These are phyloP conservation scores for Lasioglossum vierecki DNA, from an alignment of 2,888 invertebrate genomes.

Conservation along the genomic window DNA sequence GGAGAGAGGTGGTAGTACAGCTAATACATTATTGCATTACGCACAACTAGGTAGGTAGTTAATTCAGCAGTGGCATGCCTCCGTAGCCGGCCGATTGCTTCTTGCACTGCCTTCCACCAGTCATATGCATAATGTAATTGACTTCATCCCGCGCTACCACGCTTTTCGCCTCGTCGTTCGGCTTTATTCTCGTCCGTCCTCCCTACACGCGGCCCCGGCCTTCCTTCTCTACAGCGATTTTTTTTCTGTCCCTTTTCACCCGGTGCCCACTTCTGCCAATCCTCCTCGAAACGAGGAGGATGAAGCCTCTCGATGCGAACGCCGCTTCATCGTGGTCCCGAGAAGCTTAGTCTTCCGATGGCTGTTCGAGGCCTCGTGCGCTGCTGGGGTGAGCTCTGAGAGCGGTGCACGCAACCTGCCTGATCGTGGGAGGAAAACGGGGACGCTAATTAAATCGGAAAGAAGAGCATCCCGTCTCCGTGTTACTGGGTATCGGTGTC, in stretches of 20 bases:
- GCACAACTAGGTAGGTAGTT: constrained; percentile 81
- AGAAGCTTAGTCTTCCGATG: background rate
- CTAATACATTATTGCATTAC: constrained; percentile 81
- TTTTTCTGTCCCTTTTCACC: constrained; percentile 43
- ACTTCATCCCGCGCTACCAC: constrained; percentile 77
- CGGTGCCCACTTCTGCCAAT: constrained; percentile 20
- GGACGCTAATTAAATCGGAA: constrained; percentile 9
- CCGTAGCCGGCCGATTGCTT: constrained; percentile 78
- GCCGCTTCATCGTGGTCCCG: background rate
- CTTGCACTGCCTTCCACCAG: constrained; percentile 79
- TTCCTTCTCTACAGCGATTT: constrained; percentile 24
- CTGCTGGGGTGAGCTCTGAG: background rate
- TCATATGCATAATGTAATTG: constrained; percentile 84
- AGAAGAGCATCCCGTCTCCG: background rate
- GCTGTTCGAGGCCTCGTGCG: background rate
- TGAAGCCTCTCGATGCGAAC: constrained; percentile 23
- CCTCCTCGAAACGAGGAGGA: constrained; percentile 11
- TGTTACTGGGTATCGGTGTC: constrained; percentile 15
- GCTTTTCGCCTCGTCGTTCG: constrained; percentile 68
- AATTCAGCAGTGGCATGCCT: constrained; percentile 80
- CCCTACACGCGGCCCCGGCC: constrained; percentile 52
- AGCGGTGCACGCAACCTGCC: background rate
- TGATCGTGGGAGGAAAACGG: background rate
- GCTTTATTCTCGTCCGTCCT: constrained; percentile 61
- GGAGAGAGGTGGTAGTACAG: constrained; percentile 29